Evolutionary conservation across 2,113 vertebrate genomes (phyloP).

Genomic region (Vidua chalybeata): DNA sequence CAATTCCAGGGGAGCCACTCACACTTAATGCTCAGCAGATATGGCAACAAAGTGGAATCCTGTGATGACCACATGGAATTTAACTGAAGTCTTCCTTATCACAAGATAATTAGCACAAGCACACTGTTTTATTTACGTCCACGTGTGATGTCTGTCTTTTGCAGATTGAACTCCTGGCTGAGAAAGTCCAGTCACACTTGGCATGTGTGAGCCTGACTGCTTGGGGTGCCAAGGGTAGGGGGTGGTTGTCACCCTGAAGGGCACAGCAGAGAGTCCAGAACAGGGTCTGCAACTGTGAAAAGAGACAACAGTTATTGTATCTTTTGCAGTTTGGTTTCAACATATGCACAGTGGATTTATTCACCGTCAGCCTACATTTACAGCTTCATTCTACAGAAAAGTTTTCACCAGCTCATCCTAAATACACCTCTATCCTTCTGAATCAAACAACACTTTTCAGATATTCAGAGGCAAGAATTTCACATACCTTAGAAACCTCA

Average conservation of each 20-base stretch:
- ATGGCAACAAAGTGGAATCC: neutral
- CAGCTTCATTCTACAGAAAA: neutral
- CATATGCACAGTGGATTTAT: neutral
- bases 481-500: neutral
- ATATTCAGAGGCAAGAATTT: neutral
- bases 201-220: neutral
- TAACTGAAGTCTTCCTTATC: neutral
- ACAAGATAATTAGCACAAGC: neutral
- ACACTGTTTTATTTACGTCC: neutral
- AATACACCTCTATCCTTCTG: neutral
- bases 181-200: neutral
- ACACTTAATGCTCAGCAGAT: neutral
- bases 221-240: neutral
- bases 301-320: neutral
- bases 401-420: neutral
- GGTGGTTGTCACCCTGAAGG: neutral
- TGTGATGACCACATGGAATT: neutral
- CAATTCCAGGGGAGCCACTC: neutral
- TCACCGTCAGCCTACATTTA: neutral
- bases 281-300: neutral
- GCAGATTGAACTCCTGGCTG: neutral
- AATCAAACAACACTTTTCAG: neutral
- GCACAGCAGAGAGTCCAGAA: neutral
- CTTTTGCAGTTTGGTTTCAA: neutral
- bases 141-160: accelerated